These are phyloP conservation scores for Stratiolaelaps scimitus DNA, from an alignment of 1,140 invertebrate genomes.

Conservation along the genomic window DNA sequence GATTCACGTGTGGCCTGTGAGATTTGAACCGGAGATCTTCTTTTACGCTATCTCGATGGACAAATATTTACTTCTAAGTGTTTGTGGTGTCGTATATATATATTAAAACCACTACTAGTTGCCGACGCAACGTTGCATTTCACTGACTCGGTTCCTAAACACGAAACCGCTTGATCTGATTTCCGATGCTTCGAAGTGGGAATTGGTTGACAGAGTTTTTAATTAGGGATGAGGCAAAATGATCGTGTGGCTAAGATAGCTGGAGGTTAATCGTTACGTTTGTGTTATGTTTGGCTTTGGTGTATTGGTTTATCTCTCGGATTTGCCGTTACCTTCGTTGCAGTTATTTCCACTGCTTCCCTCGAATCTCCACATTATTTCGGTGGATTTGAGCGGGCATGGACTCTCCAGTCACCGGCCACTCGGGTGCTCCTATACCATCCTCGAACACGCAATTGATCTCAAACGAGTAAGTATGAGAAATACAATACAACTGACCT, in stretches of 20 bases:
- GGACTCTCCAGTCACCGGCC: conserved; percentile 65
- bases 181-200: no score
- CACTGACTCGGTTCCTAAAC: no score
- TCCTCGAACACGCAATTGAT: conserved; percentile 53
- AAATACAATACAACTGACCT: background rate
- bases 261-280: background rate
- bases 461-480: conserved; percentile 50
- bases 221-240: background rate
- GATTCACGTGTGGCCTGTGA: background rate
- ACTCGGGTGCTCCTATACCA: conserved; percentile 58
- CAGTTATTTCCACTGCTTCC: conserved; percentile 53
- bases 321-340: background rate
- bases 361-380: conserved; percentile 33
- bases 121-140: no score
- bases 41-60: background rate
- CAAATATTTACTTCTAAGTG: no score
- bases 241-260: background rate
- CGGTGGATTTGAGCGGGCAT: conserved; percentile 49
- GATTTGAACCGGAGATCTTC: background rate
- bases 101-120: no score
- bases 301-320: background rate
- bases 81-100: no score
- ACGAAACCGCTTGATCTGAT: no score
- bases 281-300: background rate
- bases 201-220: background rate